Evolutionary conservation across 2,113 vertebrate genomes (phyloP).

Genomic region (Dipodomys merriami): DNA sequence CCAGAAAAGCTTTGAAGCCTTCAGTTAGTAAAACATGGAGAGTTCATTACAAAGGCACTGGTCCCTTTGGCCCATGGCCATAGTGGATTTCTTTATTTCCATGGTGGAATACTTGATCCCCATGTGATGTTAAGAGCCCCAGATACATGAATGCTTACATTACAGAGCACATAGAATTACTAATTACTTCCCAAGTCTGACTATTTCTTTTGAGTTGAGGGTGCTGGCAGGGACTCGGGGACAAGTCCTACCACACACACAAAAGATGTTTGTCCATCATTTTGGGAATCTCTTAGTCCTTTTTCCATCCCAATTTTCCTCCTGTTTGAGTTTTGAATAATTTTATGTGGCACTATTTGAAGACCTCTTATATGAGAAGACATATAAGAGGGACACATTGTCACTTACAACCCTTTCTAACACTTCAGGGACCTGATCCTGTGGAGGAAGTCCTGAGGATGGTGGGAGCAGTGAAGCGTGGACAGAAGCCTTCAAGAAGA

Average conservation of each 20-base stretch:
- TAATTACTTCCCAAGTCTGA: not conserved
- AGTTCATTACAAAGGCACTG: not conserved
- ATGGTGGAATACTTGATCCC: no score
- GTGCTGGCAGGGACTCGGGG: no score
- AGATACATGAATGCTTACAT: not conserved
- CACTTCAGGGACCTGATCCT: accelerated
- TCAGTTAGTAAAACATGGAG: not conserved
- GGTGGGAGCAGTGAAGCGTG: not conserved
- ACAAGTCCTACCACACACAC: accelerated
- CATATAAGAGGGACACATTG: no score
- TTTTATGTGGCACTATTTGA: accelerated
- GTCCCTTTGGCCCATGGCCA: not conserved
- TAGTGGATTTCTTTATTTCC: not conserved
- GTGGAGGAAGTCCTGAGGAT: accelerated
- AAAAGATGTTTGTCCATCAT: accelerated
- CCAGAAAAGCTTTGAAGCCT: not conserved
- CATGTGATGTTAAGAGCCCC: not conserved
- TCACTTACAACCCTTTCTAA: accelerated
- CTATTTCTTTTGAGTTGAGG: not conserved
- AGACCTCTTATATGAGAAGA: accelerated
- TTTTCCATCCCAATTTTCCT: not conserved
- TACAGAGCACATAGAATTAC: not conserved
- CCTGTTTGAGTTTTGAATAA: not conserved
- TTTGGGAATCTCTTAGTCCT: accelerated
- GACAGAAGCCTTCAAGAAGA: not conserved